These are phyloP conservation scores for Teleopsis dalmanni DNA, from an alignment of 1,140 invertebrate species.

Conservation along the genomic window DNA sequence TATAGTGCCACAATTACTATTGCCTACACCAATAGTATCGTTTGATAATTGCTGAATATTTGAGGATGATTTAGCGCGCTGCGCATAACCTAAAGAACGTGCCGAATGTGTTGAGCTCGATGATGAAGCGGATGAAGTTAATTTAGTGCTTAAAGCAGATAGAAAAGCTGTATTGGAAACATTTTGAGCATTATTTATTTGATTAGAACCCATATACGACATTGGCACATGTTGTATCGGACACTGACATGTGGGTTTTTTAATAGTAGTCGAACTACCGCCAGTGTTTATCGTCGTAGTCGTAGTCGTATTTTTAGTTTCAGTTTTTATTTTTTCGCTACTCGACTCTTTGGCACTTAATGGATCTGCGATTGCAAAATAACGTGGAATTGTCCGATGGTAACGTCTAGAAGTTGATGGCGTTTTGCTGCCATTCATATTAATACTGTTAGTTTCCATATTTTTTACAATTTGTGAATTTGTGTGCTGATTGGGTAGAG, in stretches of 20 bases:
- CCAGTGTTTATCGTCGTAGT: too few relatives aligned
- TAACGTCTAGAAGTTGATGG: conserved; percentile 38
- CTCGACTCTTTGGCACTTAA: conserved; percentile 10
- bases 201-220: conserved; percentile 37
- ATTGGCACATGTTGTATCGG: conserved; percentile 44
- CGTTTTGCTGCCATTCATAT: conserved; percentile 22
- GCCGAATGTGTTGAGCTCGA: conserved; percentile 20
- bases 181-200: conserved; percentile 30
- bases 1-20: not conserved
- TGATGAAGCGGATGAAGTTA: conserved; percentile 17
- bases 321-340: conserved; percentile 9
- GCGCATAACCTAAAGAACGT: conserved; percentile 5
- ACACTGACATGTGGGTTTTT: conserved; percentile 43
- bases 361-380: conserved; percentile 38
- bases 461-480: conserved; percentile 4
- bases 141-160: conserved; percentile 20
- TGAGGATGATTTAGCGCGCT: conserved; percentile 29
- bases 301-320: not conserved
- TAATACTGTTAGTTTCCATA: not conserved
- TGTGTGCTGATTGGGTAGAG: conserved; percentile 16
- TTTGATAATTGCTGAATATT: conserved; percentile 19
- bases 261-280: conserved; percentile 13
- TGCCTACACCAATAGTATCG: not conserved
- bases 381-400: conserved; percentile 43
- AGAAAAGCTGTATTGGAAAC: conserved; percentile 28